Conservation (phyloP, 2,797 vertebrate species). For the Xerus rutilus region DNA sequence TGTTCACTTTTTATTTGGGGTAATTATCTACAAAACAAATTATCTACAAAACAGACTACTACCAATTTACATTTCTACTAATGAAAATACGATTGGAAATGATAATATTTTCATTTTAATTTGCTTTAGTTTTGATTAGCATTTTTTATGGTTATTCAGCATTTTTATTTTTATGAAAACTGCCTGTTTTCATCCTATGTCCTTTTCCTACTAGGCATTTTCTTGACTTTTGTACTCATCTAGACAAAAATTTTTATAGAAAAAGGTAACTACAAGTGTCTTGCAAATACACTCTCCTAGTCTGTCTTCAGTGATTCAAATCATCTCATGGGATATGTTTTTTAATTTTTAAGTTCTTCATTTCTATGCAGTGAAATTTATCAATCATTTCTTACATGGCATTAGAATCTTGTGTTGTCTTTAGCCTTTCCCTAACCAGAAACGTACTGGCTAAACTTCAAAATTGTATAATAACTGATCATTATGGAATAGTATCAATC, state of each 20-base stretch:
- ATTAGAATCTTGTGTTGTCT: constrained; percentile 4
- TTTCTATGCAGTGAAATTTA: constrained; percentile 20
- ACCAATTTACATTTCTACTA: constrained; percentile 12
- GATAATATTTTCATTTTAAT: background rate
- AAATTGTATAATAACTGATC: background rate
- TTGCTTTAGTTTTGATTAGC: background rate
- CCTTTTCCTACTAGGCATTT: background rate
- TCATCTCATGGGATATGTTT: background rate
- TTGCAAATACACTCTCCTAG: constrained; percentile 43
- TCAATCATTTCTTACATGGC: background rate
- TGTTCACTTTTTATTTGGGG: background rate
- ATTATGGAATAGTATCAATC: constrained; percentile 12
- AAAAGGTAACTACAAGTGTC: background rate
- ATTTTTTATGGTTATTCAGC: constrained; percentile 3
- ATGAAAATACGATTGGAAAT: background rate
- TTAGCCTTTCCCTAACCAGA: constrained; percentile 45
- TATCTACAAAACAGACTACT: background rate
- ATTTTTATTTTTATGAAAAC: constrained; percentile 52
- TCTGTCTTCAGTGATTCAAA: constrained; percentile 57
- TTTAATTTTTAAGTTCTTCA: constrained; percentile 43
- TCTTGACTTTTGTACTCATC: constrained; percentile 24
- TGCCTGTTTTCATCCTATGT: constrained; percentile 2
- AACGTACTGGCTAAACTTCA: constrained; percentile 46
- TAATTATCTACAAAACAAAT: background rate
- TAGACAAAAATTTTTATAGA: background rate